Conservation (phyloP, 2,113 vertebrate genomes). For the Sceloporus undulatus region DNA sequence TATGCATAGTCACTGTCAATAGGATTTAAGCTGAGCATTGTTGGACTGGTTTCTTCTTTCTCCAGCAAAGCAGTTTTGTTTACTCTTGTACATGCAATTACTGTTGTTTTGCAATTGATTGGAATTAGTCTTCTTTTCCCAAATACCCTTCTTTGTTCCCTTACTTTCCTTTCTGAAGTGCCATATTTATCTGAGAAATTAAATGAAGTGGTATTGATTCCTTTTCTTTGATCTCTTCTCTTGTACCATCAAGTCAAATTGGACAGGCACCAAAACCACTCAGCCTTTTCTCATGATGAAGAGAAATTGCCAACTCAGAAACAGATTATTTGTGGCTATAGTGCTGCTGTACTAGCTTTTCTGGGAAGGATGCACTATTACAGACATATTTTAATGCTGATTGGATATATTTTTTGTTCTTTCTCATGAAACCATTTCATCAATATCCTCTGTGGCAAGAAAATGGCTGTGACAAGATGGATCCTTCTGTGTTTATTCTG, state of each 20-base stretch:
- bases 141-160: conserved; percentile 7
- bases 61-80: not conserved
- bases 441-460: conserved; percentile 22
- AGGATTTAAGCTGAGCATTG: conserved; percentile 14
- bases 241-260: not conserved
- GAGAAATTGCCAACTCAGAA: conserved; percentile 21
- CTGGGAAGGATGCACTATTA: conserved; percentile 3
- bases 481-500: not conserved
- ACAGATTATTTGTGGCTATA: not conserved
- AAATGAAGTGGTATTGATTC: conserved; percentile 15
- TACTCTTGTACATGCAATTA: conserved; percentile 1
- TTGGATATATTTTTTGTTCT: not conserved
- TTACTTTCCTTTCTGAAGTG: conserved; percentile 1
- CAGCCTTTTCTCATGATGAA: not conserved
- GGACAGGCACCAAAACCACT: not conserved
- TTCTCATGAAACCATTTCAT: not conserved
- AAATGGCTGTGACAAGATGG: conserved; percentile 4
- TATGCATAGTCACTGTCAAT: not conserved
- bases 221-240: not conserved
- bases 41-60: conserved; percentile 17
- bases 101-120: conserved; percentile 4
- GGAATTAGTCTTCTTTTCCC: not conserved
- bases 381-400: conserved; percentile 22
- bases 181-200: conserved; percentile 22
- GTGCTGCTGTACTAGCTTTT: not conserved